Conservation (phyloP, 2,888 invertebrate species). For the Glyphotaelius pellucidus region DNA sequence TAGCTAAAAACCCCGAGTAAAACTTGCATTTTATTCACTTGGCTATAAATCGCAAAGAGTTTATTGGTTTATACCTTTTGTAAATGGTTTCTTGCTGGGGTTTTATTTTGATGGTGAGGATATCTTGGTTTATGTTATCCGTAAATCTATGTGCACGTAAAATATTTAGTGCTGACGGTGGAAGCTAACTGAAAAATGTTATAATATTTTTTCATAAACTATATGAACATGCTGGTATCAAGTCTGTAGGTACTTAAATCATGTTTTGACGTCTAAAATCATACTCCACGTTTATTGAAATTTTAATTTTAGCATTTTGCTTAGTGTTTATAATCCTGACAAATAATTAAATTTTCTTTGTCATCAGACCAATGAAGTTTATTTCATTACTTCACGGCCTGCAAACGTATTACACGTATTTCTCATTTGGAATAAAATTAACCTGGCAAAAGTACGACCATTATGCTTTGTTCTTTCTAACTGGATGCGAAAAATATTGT, state of each 20-base stretch:
- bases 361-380: not conserved
- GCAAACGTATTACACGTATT: not conserved
- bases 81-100: not conserved
- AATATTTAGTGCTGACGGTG: constrained; percentile 37
- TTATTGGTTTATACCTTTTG: constrained; percentile 26
- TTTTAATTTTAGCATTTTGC: too few species aligned
- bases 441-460: not conserved
- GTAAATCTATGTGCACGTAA: constrained; percentile 45
- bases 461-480: not conserved
- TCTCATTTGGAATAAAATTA: not conserved
- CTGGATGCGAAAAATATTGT: not conserved
- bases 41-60: not conserved
- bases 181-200: constrained; percentile 26
- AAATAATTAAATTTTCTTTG: not conserved
- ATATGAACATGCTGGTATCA: not conserved
- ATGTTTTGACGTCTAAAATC: not conserved
- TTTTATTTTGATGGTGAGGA: not conserved
- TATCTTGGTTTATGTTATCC: constrained; percentile 30
- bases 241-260: not conserved
- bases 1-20: not conserved
- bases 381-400: not conserved
- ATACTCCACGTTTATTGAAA: not conserved
- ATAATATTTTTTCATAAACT: constrained; percentile 24
- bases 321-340: too few species aligned
- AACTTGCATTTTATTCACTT: constrained; percentile 18